A percentile compares a stretch with the other conserved stretches of the same genome.
Evolutionary conservation across 2,888 invertebrate genomes (phyloP).

Genomic region (Drosophila leonis): DNA sequence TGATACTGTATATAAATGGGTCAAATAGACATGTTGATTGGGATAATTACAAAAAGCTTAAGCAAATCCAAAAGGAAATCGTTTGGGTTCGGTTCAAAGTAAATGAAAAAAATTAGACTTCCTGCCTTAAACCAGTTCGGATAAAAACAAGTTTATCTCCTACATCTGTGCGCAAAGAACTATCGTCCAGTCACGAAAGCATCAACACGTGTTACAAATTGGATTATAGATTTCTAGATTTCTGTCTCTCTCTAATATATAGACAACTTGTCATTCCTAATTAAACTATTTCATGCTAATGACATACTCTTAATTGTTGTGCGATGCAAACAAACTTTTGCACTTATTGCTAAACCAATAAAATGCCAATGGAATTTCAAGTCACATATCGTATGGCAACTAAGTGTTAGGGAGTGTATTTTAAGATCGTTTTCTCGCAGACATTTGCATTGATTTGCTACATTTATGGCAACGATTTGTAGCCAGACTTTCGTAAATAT

Average conservation of each 20-base stretch:
- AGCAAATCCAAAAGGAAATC: neutral
- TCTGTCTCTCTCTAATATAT: neutral
- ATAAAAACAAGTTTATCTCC: neutral
- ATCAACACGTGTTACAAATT: neutral
- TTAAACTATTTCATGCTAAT: neutral
- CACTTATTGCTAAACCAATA: neutral
- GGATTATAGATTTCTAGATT: neutral
- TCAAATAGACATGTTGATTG: neutral
- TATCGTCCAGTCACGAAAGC: neutral
- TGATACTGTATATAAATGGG: neutral
- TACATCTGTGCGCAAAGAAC: neutral
- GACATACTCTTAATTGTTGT: neutral
- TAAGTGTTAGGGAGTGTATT: conserved; percentile 8
- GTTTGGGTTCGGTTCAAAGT: neutral
- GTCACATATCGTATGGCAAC: neutral
- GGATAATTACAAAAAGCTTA: neutral
- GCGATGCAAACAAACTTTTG: neutral
- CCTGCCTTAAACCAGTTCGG: neutral
- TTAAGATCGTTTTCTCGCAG: neutral
- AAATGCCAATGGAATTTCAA: conserved; percentile 12
- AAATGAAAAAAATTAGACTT: neutral
- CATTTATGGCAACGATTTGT: conserved; percentile 34
- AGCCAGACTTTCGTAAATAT: conserved; percentile 39
- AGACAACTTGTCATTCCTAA: neutral
- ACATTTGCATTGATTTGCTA: conserved; percentile 23